A percentile compares a stretch with the other conserved stretches of the same genome.
Conservation (phyloP, 2,888 invertebrate genomes). For the Xestia rhomboidea region DNA sequence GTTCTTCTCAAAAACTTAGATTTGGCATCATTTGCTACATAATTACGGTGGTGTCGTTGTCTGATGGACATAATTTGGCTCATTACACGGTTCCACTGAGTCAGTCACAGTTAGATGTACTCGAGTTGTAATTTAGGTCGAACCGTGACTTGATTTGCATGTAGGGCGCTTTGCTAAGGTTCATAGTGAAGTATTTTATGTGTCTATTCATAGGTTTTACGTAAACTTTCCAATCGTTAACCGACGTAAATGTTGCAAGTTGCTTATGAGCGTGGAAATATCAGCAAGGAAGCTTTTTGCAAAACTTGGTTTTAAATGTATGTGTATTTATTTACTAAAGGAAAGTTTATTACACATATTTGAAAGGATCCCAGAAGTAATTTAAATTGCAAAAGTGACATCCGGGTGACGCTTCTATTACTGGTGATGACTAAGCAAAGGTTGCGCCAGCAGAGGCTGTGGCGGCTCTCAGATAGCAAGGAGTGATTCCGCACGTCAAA, state of each 20-base stretch:
- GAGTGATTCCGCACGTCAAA: conserved; percentile 87
- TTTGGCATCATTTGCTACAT: conserved; percentile 81
- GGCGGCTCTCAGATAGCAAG: conserved; percentile 77
- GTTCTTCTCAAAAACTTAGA: conserved; percentile 79
- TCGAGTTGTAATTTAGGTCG: conserved; percentile 84
- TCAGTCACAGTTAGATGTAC: conserved; percentile 79
- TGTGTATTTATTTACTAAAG: conserved; percentile 4
- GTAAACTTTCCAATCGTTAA: conserved; percentile 74
- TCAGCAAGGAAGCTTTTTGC: conserved; percentile 17
- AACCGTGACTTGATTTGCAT: conserved; percentile 89
- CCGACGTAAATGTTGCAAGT: conserved; percentile 70
- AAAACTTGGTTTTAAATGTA: conserved; percentile 9
- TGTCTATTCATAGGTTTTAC: conserved; percentile 81
- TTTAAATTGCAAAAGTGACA: conserved; percentile 77
- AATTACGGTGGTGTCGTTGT: conserved; percentile 81
- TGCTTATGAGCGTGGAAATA: conserved; percentile 53
- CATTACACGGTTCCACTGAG: conserved; percentile 79
- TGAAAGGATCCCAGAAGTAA: conserved; percentile 67
- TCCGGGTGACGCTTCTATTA: conserved; percentile 78
- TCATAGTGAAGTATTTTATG: conserved; percentile 79
- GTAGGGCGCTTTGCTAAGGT: conserved; percentile 80
- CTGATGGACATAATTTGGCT: conserved; percentile 83
- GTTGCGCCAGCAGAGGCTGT: conserved; percentile 72
- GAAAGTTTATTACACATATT: conserved; percentile 13
- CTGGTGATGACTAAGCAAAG: conserved; percentile 81